Base-by-base conservation (phyloP, 2,113 vertebrate species). In the Melanotaenia duboulayi region DNA sequence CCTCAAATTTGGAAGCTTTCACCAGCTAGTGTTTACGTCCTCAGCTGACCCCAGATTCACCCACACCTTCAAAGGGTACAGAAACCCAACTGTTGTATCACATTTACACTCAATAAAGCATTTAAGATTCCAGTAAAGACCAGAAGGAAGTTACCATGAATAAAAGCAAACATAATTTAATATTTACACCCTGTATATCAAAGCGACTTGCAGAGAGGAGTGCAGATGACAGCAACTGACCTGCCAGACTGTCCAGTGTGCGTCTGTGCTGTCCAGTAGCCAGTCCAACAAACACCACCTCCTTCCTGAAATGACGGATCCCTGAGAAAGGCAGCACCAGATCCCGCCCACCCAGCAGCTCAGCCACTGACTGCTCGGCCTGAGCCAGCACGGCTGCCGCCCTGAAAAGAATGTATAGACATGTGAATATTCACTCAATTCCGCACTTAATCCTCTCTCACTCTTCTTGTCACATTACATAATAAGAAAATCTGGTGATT, bases 221-320 rank as follows among this genome's bases (percentile, higher is more conserved):
- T 3, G 25, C 37, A 40, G 32, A 73, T 4, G 24, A 39, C 40
- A 57, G 14, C 35, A 6, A 84, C 90, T 89, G 93, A 98, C 97
- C 97, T 97, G 95, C 93, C 81, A 97, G 90, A 76, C 93, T 89
- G 7, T 62, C 86, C 82, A 99, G 95, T 0, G 74, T 72, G 39
- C 69, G 3, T 78, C 89, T 50, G 65, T 96, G 94, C 37, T 94
- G 92, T 74, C 95, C 95, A 12, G 94, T 92, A 39, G 84, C 80
- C 83, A 99, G 77, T 74, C 93, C 94, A 71, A 96, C 95, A 92
- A 97, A 99, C 81, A 91, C 96, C 93, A 99, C 94, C 92, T 98
- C 95, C 92, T 95, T 94, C 89, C 70, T 90, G 81, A 98, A 99
- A 82, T 96, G 95, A 86, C 91, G 91, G 44, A 96, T 89, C 56